Evolutionary conservation across 2,888 invertebrate species (phyloP).

Genomic region (Escarpia spicata): DNA sequence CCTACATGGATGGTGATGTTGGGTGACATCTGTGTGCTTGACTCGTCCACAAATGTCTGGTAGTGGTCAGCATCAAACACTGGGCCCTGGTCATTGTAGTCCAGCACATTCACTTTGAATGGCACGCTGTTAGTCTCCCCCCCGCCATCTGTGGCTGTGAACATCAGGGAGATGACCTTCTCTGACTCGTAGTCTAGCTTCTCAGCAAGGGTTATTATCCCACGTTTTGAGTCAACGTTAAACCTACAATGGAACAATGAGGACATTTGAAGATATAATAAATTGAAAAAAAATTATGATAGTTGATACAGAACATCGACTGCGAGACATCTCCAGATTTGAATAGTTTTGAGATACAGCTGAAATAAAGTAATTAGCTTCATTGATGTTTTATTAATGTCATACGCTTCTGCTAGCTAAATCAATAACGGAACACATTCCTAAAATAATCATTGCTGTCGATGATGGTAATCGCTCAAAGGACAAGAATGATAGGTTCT

Average conservation of each 20-base stretch:
- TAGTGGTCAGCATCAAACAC: conserved; percentile 39
- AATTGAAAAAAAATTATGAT: too few species aligned
- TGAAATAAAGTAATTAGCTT: too few species aligned
- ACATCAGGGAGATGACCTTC: background rate
- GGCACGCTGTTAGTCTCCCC: conserved; percentile 29
- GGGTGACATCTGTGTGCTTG: conserved; percentile 25
- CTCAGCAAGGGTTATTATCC: conserved; percentile 84
- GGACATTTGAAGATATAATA: too few species aligned
- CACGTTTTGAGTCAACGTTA: conserved; percentile 79
- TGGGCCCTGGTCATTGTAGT: conserved; percentile 46
- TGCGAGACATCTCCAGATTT: too few species aligned
- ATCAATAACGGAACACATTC: background rate
- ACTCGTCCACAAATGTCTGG: conserved; percentile 39
- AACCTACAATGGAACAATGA: conserved; percentile 67
- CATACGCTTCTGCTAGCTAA: too few species aligned
- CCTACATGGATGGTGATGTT: conserved; percentile 33
- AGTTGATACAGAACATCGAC: too few species aligned
- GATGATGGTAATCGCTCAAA: background rate
- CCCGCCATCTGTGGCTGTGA: conserved; percentile 31
- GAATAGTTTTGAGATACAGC: too few species aligned
- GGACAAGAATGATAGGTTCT: background rate
- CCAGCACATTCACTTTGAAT: conserved; percentile 39
- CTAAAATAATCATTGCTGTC: background rate
- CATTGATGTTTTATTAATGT: too few species aligned
- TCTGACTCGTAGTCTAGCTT: conserved; percentile 73